Base-by-base conservation (phyloP, 64 coral and sea anemone species). In the Exaiptasia diaphana region DNA sequence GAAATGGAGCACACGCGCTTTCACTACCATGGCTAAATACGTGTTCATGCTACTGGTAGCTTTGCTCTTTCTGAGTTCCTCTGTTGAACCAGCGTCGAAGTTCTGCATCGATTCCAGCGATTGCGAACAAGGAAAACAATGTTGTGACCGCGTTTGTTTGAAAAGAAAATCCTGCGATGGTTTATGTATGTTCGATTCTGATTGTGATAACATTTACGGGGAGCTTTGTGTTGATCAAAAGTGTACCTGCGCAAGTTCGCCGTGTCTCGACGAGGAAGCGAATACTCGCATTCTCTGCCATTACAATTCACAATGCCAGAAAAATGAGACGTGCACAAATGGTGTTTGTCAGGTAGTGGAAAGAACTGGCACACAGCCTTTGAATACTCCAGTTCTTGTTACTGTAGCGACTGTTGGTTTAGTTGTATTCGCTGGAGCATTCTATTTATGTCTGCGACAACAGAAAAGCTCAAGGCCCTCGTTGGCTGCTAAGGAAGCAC, bases 191-290 rank as follows among this genome's bases (percentile, higher is more conserved):
- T 42, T 25, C 10, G n/a, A 46, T 12, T 28, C 26, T 30, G 69
- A 73, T 37, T 73, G 69, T 45, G 69, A 73, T 73, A 41, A 23
- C 18, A 23, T 24, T 21, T 73, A 73, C n/a, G 69, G 69, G 13
- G 69, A 73, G 20, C 28, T 13, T 13, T 73, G 69, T 49, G 12
- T 33, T 45, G 23, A n/a, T 8, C 25, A 40, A 10, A 41, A 49
- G 28, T 73, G 69, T 21, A 15, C 3, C 10, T 73, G 69, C 33
- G 69, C 26, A 4, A 35, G 20, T 37, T 25, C 10, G 33, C 69
- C 69, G 20, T 73, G 69, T 73, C 6, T 37, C 14, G 11, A n/a
- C 17, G 69, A 73, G 38, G 17, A 73, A 17, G 11, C 39, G 24
- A 15, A 35, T 65, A n/a, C 1, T 7, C 32, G 13, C 6, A 0